Evolutionary conservation across 2,797 vertebrate genomes (phyloP).

Genomic region (Bradypus variegatus): DNA sequence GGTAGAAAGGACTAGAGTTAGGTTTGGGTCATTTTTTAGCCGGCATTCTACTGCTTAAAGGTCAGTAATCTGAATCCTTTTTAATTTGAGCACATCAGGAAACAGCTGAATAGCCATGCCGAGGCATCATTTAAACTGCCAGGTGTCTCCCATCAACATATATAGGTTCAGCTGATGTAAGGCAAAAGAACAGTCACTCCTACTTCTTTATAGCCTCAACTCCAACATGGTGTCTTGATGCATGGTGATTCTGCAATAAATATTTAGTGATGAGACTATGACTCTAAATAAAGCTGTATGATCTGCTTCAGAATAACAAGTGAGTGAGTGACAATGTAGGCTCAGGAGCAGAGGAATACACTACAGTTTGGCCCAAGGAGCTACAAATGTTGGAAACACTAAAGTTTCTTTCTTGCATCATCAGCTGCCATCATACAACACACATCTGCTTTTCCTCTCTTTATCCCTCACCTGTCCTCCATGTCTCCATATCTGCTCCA

Average conservation of each 20-base stretch:
- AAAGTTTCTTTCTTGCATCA: not conserved
- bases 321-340: not conserved
- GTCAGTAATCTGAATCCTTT: constrained; percentile 33
- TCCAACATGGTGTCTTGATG: not conserved
- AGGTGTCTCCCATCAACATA: not conserved
- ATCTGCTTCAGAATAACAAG: not conserved
- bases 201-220: not conserved
- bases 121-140: not conserved
- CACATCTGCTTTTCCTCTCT: not conserved
- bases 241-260: not conserved
- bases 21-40: not conserved
- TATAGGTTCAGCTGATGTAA: not conserved
- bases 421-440: not conserved
- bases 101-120: not conserved
- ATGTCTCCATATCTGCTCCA: not conserved
- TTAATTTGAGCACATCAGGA: not conserved
- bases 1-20: constrained; percentile 12
- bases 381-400: not conserved
- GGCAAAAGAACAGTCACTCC: not conserved
- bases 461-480: not conserved
- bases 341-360: not conserved
- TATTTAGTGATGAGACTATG: not conserved
- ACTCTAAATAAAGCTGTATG: not conserved
- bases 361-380: not conserved
- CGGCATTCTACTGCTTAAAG: not conserved